These are phyloP conservation scores for Tachysurus vachellii DNA, from an alignment of 2,113 vertebrate species.

Conservation along the genomic window DNA sequence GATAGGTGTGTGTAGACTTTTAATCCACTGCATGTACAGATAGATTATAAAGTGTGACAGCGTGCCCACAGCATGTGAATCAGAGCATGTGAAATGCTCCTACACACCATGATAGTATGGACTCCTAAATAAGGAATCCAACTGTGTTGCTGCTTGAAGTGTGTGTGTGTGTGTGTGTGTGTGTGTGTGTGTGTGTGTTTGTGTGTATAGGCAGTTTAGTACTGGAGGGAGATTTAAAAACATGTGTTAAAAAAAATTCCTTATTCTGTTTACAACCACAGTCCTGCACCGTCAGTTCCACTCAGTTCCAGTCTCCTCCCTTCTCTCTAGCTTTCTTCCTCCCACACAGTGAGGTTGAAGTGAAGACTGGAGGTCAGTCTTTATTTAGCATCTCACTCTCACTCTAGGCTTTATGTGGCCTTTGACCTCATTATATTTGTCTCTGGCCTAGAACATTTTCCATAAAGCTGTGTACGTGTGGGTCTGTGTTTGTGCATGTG, in stretches of 20 bases:
- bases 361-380: conserved; percentile 9
- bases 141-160: not conserved
- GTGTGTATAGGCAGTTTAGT: not conserved
- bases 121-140: not conserved
- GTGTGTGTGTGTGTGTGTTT: not conserved
- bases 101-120: not conserved
- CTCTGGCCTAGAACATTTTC: not conserved
- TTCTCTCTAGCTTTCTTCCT: not conserved
- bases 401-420: conserved; percentile 11
- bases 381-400: conserved; percentile 42
- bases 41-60: not conserved
- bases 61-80: not conserved
- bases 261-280: not conserved
- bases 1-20: not conserved
- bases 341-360: not conserved
- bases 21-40: not conserved
- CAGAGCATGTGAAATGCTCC: not conserved
- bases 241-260: not conserved
- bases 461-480: not conserved
- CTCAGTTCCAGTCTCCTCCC: not conserved
- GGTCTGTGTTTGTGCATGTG: not conserved
- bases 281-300: not conserved
- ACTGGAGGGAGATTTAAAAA: not conserved
- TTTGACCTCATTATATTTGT: conserved; percentile 35
- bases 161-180: not conserved